phyloP scores from a whole-genome alignment of 2,888 invertebrate genomes.

The Unio delphinus region DNA sequence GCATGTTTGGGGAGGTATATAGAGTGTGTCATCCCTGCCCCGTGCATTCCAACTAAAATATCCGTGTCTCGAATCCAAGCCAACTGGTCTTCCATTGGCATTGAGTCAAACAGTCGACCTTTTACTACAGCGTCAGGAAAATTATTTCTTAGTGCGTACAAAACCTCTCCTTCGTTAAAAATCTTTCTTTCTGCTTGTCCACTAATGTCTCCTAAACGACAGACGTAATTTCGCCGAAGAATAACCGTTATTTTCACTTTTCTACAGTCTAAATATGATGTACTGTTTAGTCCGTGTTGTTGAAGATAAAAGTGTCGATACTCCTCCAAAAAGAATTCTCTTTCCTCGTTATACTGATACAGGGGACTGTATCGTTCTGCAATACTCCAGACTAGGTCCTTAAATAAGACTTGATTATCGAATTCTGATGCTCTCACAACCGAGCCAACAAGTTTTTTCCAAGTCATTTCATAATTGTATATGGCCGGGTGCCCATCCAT shows the following conservation, averaged over 20 bases:
- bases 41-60: conserved; percentile 65
- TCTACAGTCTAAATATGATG: conserved; percentile 35
- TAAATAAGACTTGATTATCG: conserved; percentile 21
- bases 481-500: conserved; percentile 57
- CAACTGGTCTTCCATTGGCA: conserved; percentile 53
- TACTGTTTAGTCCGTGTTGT: conserved; percentile 22
- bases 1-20: conserved; percentile 56
- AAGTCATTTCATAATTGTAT: conserved; percentile 41
- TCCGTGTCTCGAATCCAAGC: conserved; percentile 49
- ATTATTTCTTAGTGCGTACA: conserved; percentile 18
- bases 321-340: conserved; percentile 46
- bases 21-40: conserved; percentile 62
- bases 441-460: conserved; percentile 50
- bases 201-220: conserved; percentile 59
- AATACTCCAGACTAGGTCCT: conserved; percentile 48
- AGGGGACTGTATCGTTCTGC: conserved; percentile 49
- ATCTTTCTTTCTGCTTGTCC: conserved; percentile 59
- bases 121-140: conserved; percentile 38
- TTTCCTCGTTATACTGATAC: conserved; percentile 24
- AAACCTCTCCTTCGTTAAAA: conserved; percentile 53
- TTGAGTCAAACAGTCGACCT: conserved; percentile 54
- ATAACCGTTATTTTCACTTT: conserved; percentile 47
- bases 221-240: conserved; percentile 56
- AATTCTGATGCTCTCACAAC: conserved; percentile 38
- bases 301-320: conserved; percentile 53